Evolutionary conservation across 2,797 vertebrate genomes (phyloP).

Genomic region (Cynopterus sphinx): DNA sequence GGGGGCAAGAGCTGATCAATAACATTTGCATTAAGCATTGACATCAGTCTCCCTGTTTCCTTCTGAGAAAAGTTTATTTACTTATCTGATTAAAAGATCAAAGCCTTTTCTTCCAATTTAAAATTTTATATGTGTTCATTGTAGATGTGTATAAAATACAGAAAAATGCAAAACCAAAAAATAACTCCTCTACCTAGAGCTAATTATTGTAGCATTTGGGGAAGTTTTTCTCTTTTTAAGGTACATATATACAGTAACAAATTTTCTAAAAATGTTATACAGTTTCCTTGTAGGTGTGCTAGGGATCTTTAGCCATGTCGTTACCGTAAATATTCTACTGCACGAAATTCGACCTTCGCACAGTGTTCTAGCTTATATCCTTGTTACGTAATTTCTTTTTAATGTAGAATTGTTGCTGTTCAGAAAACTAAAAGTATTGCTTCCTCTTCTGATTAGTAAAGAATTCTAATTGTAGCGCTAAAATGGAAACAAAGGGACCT

Average conservation of each 20-base stretch:
- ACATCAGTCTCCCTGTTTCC: neutral
- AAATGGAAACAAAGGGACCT: neutral
- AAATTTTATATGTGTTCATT: neutral
- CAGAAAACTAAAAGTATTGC: neutral
- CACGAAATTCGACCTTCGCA: neutral
- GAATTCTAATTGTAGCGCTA: neutral
- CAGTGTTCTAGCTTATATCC: neutral
- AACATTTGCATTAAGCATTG: conserved; percentile 52
- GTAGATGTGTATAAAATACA: neutral
- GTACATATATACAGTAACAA: accelerated
- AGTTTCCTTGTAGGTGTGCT: neutral
- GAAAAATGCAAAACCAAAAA: neutral
- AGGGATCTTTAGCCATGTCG: neutral
- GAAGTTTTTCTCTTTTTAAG: neutral
- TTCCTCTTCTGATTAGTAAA: neutral
- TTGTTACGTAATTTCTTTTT: neutral
- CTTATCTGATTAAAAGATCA: neutral
- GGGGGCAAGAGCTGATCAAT: conserved; percentile 58
- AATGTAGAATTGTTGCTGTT: neutral
- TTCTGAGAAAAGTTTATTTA: neutral
- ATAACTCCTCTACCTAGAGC: neutral
- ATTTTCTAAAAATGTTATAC: neutral
- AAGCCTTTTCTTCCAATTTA: neutral
- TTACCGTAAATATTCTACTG: neutral
- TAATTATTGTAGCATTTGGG: neutral